phyloP scores from a whole-genome alignment of 1,140 invertebrate genomes.

The Sinonovacula constricta region DNA sequence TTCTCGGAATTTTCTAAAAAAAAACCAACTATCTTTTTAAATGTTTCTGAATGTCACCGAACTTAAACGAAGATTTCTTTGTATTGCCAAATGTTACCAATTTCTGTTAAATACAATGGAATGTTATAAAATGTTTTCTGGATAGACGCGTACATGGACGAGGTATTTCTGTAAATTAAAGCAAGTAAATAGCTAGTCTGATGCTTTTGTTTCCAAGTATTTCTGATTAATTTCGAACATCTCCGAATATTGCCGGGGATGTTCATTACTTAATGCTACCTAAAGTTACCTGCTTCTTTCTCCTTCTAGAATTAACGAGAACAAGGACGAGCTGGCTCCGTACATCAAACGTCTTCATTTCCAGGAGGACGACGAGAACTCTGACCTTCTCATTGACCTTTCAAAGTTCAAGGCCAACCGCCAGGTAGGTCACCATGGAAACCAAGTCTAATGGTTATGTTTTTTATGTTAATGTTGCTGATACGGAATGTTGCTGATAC shows the following conservation, averaged over 20 bases:
- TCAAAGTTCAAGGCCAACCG: conserved; percentile 63
- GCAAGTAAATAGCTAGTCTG: not conserved
- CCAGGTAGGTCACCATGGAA: too few relatives aligned
- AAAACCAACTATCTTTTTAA: too few relatives aligned
- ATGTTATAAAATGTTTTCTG: too few relatives aligned
- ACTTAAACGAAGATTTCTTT: too few relatives aligned
- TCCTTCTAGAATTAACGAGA: conserved; percentile 31
- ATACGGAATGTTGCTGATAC: too few relatives aligned
- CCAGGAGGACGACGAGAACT: conserved; percentile 39
- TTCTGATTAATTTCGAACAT: not conserved
- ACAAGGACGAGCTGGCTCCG: conserved; percentile 53
- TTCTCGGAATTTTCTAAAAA: too few relatives aligned
- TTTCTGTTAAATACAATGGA: too few relatives aligned
- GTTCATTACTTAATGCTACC: not conserved
- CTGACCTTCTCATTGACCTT: conserved; percentile 57
- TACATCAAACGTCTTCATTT: conserved; percentile 58
- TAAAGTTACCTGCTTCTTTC: not conserved
- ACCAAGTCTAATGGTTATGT: too few relatives aligned
- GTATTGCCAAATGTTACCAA: too few relatives aligned
- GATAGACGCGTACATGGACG: not conserved
- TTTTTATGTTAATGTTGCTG: conserved; percentile 36
- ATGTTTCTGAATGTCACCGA: too few relatives aligned
- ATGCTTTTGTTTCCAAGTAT: not conserved
- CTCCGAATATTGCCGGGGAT: not conserved
- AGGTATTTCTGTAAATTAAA: not conserved